Conservation (phyloP, 1,140 invertebrate species). For the Drosophila insularis region DNA sequence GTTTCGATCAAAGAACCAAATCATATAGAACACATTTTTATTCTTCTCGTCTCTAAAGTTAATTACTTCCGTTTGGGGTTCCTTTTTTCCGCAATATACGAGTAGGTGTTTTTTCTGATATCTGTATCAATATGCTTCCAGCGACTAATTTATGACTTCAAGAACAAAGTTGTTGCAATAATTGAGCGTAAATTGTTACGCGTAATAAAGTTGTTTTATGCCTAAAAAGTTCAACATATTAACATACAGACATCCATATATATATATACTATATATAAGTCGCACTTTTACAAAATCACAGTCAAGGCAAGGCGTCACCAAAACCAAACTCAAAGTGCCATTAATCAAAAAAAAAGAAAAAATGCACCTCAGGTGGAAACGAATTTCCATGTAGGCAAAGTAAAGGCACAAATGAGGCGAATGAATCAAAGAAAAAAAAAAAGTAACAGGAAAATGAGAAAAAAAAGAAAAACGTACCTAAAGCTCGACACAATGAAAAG, state of each 20-base stretch:
- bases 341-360: slow-evolving; percentile 53
- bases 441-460: background rate
- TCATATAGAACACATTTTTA: no score
- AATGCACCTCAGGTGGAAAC: slow-evolving; percentile 52
- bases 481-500: slow-evolving; percentile 59
- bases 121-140: no score
- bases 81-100: no score
- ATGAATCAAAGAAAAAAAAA: slow-evolving; percentile 64
- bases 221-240: slow-evolving; percentile 58
- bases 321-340: slow-evolving; percentile 56
- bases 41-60: no score
- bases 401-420: slow-evolving; percentile 63
- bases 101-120: no score
- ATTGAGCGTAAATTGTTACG: slow-evolving; percentile 71
- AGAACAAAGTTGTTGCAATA: slow-evolving; percentile 47
- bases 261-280: background rate
- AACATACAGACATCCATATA: slow-evolving; percentile 22
- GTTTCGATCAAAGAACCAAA: no score
- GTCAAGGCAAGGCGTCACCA: slow-evolving; percentile 28
- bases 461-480: slow-evolving; percentile 28
- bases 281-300: slow-evolving; percentile 24
- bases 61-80: no score
- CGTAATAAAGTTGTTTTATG: slow-evolving; percentile 70
- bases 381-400: slow-evolving; percentile 53
- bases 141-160: slow-evolving; percentile 47